phyloP scores from a whole-genome alignment of 2,797 vertebrate genomes.

The Dallia pectoralis region DNA sequence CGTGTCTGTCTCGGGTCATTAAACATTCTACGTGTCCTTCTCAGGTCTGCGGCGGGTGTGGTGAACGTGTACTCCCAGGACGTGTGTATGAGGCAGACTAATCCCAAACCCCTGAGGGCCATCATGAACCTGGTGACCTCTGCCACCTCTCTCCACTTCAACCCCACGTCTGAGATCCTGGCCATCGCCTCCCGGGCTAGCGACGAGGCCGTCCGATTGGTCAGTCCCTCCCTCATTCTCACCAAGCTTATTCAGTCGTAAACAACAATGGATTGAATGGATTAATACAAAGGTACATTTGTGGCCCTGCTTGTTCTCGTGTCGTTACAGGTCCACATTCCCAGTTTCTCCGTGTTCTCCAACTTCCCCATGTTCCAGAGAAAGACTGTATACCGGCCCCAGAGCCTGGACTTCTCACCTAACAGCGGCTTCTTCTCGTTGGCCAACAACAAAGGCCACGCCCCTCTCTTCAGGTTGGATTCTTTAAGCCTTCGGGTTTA shows the following conservation, averaged over 20 bases:
- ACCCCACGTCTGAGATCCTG: conserved; percentile 85
- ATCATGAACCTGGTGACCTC: conserved; percentile 91
- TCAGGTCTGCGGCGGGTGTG: conserved; percentile 89
- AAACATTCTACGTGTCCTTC: not conserved
- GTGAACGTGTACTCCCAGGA: conserved; percentile 90
- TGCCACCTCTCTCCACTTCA: conserved; percentile 83
- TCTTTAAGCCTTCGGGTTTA: not conserved
- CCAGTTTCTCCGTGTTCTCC: conserved; percentile 88
- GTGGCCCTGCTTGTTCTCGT: not conserved
- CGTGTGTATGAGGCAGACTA: conserved; percentile 75
- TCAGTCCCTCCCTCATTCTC: conserved; percentile 47
- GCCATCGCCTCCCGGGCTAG: conserved; percentile 81
- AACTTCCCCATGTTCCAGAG: conserved; percentile 85
- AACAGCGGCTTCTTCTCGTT: conserved; percentile 90
- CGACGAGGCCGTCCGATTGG: conserved; percentile 87
- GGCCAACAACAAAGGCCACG: conserved; percentile 88
- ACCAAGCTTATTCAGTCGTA: not conserved
- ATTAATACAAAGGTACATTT: not conserved
- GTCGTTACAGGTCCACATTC: conserved; percentile 83
- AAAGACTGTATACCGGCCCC: conserved; percentile 73
- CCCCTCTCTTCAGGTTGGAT: conserved; percentile 87
- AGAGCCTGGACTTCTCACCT: conserved; percentile 89
- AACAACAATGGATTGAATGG: not conserved
- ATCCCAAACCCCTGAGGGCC: conserved; percentile 84
- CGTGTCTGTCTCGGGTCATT: not conserved